Base-by-base conservation (phyloP, 2,888 invertebrate genomes). In the Euproctis similis region DNA sequence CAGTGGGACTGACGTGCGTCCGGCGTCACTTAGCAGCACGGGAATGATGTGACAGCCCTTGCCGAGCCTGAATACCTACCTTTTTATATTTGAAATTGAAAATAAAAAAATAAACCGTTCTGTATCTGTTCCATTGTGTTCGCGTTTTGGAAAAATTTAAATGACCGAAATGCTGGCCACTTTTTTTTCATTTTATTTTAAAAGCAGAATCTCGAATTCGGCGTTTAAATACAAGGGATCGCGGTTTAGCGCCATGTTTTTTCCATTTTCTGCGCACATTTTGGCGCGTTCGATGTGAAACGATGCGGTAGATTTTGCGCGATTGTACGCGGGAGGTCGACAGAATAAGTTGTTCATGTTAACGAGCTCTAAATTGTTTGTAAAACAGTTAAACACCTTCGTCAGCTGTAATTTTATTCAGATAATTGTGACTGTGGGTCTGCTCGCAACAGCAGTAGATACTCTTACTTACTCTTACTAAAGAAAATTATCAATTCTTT, bases 221-320 rank as follows among this genome's bases (percentile, higher is more conserved):
- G 82, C 82, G 82, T 82, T 82, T 81, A 81, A 84, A 81, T 81
- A 82, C 84, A 84, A 78, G 78, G 71, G 59, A 71, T 67, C 76
- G 82, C 81, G 78, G 81, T 74, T 80, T 71, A 82, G 80, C 82
- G 84, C 84, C 82, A 82, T 82, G 81, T 82, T 80, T 82, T 82
- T 84, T 81, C 80, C 81, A 78, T 70, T 72, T 80, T 84, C 81
- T 81, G 77, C 76, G 73, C 68, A 70, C 78, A 78, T 81, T 80
- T 77, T 68, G 65, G 65, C 64, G 71, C 68, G 69, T 52, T 50
- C 62, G 64, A 69, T 67, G 72, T 65, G 70, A 60, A 56, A 60
- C 62, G 60, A 62, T 64, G 69, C 63, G 64, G 71, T 68, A 70
- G 80, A 81, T 80, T 80, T 75, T 71, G 74, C 53, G 51, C 74